phyloP scores from a whole-genome alignment of 1,140 invertebrate genomes.

The Cydia amplana region DNA sequence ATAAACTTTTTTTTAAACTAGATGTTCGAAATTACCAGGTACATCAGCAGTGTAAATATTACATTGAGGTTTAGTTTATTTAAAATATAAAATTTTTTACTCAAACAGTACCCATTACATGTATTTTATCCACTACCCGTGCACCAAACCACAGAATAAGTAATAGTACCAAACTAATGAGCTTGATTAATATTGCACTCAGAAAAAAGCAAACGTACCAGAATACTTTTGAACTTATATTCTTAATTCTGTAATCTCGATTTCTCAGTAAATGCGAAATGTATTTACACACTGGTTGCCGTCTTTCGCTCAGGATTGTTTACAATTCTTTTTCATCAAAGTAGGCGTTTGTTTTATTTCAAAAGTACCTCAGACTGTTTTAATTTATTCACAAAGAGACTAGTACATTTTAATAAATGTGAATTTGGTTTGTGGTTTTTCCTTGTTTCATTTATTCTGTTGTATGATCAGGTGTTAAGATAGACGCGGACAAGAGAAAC shows the following conservation, averaged over 20 bases:
- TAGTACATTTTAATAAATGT: background rate
- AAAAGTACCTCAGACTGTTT: conserved; percentile 2
- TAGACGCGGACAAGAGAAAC: too few relatives aligned
- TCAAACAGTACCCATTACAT: background rate
- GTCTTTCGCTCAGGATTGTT: conserved; percentile 24
- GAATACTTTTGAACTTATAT: background rate
- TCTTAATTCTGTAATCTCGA: conserved; percentile 12
- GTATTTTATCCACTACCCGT: background rate
- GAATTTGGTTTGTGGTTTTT: background rate
- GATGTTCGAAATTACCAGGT: too few relatives aligned
- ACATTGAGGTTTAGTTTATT: too few relatives aligned
- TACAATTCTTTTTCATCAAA: conserved; percentile 32
- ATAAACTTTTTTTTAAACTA: too few relatives aligned
- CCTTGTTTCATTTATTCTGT: background rate
- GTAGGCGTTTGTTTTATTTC: conserved; percentile 13
- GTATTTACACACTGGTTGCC: conserved; percentile 11
- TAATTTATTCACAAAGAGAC: conserved; percentile 18
- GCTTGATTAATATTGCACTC: background rate
- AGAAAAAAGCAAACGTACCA: background rate
- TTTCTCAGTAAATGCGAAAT: conserved; percentile 3
- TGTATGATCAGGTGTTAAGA: background rate
- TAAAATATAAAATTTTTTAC: too few relatives aligned
- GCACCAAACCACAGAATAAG: too few relatives aligned
- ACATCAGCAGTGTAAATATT: too few relatives aligned
- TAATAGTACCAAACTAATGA: too few relatives aligned